These are phyloP conservation scores for Colletes gigas DNA, from an alignment of 1,140 invertebrate species.

Conservation along the genomic window DNA sequence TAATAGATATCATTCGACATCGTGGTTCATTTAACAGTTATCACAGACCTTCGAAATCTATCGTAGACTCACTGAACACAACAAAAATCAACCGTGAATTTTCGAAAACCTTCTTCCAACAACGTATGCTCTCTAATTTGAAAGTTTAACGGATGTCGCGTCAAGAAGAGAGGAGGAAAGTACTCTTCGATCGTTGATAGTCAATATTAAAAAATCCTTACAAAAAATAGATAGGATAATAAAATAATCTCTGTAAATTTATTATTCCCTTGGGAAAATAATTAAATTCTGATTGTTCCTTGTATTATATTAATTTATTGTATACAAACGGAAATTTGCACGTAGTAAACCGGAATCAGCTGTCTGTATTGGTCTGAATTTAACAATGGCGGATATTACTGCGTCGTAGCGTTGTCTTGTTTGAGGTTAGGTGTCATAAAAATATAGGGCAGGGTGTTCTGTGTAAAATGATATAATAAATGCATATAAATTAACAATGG, in stretches of 20 bases:
- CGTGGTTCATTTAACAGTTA: not conserved
- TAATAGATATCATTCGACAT: slow-evolving; percentile 87
- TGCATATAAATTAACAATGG: slow-evolving; percentile 41
- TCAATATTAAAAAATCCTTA: slow-evolving; percentile 1
- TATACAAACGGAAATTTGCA: slow-evolving; percentile 22
- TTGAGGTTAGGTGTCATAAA: slow-evolving; percentile 42
- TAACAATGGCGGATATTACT: slow-evolving; percentile 6
- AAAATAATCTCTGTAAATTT: not conserved
- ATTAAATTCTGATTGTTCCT: not conserved
- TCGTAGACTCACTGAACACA: not conserved
- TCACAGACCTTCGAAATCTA: not conserved
- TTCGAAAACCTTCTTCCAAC: slow-evolving; percentile 47
- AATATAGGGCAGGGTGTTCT: not conserved
- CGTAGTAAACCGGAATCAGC: slow-evolving; percentile 54
- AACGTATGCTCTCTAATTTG: slow-evolving; percentile 63
- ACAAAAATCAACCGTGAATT: slow-evolving; percentile 2
- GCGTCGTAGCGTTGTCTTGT: not conserved
- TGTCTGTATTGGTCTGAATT: slow-evolving; percentile 38
- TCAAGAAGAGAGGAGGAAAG: slow-evolving; percentile 37
- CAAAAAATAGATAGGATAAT: not conserved
- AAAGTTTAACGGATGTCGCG: slow-evolving; percentile 70
- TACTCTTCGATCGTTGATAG: slow-evolving; percentile 37
- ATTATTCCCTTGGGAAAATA: not conserved
- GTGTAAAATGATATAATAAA: not conserved
- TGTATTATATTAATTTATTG: not conserved